phyloP scores from a whole-genome alignment of 2,113 vertebrate species.

The Penelope pileata region DNA sequence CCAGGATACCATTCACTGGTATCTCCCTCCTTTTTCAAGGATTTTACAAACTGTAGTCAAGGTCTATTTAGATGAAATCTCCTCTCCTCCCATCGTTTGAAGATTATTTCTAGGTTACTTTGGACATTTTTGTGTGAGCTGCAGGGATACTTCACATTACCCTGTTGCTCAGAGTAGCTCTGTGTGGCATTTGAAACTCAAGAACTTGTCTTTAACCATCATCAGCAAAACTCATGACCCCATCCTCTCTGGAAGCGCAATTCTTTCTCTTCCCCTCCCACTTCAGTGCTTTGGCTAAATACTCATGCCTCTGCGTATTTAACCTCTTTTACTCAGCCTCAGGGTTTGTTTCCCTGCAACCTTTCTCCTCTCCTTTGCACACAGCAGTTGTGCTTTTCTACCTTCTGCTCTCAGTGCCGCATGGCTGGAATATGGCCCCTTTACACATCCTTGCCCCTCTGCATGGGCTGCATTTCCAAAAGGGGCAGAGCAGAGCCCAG shows the following conservation, averaged over 20 bases:
- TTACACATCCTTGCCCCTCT: neutral
- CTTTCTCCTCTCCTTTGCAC: neutral
- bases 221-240: neutral
- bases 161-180: neutral
- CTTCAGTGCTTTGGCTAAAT: neutral
- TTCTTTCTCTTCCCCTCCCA: neutral
- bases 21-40: neutral
- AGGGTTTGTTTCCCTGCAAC: neutral
- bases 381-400: neutral
- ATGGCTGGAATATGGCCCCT: neutral
- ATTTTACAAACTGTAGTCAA: neutral
- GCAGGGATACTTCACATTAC: neutral
- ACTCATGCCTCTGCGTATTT: neutral
- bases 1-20: neutral
- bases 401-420: neutral
- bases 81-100: neutral
- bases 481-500: neutral
- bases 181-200: conserved; percentile 17
- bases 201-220: neutral
- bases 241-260: neutral
- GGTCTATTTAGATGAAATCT: neutral
- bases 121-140: neutral
- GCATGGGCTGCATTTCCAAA: neutral
- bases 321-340: neutral
- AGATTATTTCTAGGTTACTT: neutral